Evolutionary conservation across 2,888 invertebrate species (phyloP), one percentile per base, ranked within the genome.

Genomic region (Oxystoma pomonae): DNA sequence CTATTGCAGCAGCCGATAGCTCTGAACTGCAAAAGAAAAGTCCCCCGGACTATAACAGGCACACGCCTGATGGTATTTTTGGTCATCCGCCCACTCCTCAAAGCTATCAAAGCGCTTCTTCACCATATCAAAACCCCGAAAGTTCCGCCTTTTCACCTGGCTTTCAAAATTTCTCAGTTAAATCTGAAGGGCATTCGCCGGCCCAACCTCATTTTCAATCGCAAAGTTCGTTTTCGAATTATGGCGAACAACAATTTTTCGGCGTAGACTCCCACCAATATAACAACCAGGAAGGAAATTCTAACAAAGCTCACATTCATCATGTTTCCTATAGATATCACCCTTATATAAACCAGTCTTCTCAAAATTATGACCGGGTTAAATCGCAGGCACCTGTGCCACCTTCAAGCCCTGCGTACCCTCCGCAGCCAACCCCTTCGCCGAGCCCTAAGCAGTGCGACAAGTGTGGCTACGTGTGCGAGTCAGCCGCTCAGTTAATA

Each of bases 381-480:
- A 20, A 83, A 83, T 64, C 74, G 20, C 73, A 74, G 67, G 69
- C 72, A 60, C 75, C 75, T 69, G 76, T 19, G 7, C 57, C 59
- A 19, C 16, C 53, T 12, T 35, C 58, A 17, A 21, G 35, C 16
- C 58, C 58, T 16, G 60, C 62, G 49, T 65, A 65, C 49, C 85
- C 85, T 20, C 87, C 86, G 73, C 87, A 87, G 73, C 87, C 89
- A 16, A 87, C 89, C 49, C 90, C 90, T 53, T 88, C 90, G 16
- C 85, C 89, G 0, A 88, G 88, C 65, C 87, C 87, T 1, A 86
- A 89, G 75, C 91, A 91, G 77, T 92, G 92, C 79, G 92, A 93
- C 76, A 92, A 92, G 78, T 93, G 93, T 75, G 92, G 92, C 64
- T 88, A 87, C 67, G 87, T 91, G 61, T 91, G 89, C 75, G 90